phyloP scores from a whole-genome alignment of 2,797 vertebrate species.

The Bradypus variegatus region DNA sequence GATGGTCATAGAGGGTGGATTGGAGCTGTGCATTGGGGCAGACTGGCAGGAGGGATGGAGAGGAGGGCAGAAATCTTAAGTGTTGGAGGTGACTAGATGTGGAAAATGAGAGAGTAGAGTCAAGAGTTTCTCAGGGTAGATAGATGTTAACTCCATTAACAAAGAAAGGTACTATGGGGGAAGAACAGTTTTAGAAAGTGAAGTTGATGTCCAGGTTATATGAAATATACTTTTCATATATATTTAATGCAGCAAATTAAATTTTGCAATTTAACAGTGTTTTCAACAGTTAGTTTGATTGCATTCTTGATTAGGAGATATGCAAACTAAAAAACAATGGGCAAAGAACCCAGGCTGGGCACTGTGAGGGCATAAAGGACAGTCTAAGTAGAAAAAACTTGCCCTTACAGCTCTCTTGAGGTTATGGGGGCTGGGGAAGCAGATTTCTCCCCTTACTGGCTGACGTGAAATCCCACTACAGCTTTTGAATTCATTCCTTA shows the following conservation, averaged over 20 bases:
- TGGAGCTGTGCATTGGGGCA: not conserved
- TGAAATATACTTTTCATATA: too few species aligned
- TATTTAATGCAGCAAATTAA: not conserved
- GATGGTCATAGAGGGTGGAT: not conserved
- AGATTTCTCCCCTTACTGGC: not conserved
- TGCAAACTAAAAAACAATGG: not conserved
- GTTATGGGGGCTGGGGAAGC: not conserved
- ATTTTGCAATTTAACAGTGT: not conserved
- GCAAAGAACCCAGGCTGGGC: not conserved
- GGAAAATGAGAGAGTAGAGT: not conserved
- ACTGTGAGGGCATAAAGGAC: not conserved
- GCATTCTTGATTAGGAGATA: constrained; percentile 1
- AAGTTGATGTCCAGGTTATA: not conserved
- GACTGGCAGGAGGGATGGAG: not conserved
- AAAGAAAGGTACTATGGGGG: not conserved
- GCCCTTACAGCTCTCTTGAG: not conserved
- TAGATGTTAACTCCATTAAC: not conserved
- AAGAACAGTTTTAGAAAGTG: not conserved
- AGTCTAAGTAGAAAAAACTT: not conserved
- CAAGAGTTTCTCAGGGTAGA: not conserved
- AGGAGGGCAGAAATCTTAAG: not conserved
- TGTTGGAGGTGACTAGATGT: not conserved
- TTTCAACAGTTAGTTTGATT: not conserved
- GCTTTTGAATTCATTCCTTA: not conserved
- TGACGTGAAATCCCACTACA: not conserved